Conservation (phyloP, 2,113 vertebrate genomes). For the Cyphomyrus plagiostoma region DNA sequence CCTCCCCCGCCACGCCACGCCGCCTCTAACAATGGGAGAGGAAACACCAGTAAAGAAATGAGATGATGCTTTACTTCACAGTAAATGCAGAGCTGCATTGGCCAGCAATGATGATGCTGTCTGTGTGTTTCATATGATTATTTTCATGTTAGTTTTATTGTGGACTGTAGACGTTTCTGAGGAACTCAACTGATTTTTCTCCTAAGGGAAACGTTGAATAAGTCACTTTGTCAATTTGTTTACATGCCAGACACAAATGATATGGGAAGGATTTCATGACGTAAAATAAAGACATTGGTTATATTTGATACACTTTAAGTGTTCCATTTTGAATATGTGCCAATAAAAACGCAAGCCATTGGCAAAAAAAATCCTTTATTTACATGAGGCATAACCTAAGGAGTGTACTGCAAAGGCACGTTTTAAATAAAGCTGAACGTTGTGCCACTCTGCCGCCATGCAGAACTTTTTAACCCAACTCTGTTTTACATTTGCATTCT, state of each 20-base stretch:
- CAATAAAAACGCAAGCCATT: slow-evolving; percentile 1
- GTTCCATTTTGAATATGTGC: background rate
- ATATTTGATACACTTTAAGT: slow-evolving; percentile 16
- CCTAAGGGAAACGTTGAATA: background rate
- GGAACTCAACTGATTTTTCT: background rate
- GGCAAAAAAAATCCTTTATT: background rate
- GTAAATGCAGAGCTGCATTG: background rate
- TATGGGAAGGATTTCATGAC: background rate
- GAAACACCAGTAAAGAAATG: background rate
- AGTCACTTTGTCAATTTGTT: background rate
- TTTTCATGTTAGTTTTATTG: background rate
- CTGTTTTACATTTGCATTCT: background rate
- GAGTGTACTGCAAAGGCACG: background rate
- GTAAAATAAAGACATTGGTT: background rate
- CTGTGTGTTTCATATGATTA: background rate
- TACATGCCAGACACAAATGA: background rate
- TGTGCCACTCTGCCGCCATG: background rate
- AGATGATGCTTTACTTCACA: background rate
- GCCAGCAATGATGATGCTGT: background rate
- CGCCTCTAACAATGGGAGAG: slow-evolving; percentile 18
- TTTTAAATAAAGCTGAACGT: slow-evolving; percentile 14
- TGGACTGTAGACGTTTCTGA: background rate
- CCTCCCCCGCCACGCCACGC: slow-evolving; percentile 37
- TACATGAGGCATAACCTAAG: slow-evolving; percentile 27
- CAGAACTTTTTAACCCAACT: background rate